A percentile compares a stretch with the other conserved stretches of the same genome.
These are phyloP conservation scores for Andrena praecox DNA, from an alignment of 2,888 invertebrate genomes.

Conservation along the genomic window DNA sequence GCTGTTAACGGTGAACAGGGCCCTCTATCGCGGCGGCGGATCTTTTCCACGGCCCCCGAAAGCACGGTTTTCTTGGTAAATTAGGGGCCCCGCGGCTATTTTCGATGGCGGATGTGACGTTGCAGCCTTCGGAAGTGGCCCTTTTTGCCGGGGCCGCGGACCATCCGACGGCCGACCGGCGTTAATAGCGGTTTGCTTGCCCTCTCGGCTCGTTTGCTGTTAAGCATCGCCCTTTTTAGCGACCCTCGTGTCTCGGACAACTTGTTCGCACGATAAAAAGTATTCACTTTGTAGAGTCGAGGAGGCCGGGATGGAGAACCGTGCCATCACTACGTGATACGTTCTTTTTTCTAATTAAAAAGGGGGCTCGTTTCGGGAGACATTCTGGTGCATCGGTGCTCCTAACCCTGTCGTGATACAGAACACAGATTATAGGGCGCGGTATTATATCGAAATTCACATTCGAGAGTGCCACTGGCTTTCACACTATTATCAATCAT, in stretches of 20 bases:
- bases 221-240: conserved; percentile 48
- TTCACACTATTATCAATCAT: conserved; percentile 9
- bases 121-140: conserved; percentile 77
- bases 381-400: neutral
- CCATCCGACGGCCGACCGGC: conserved; percentile 42
- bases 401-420: neutral
- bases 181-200: conserved; percentile 67
- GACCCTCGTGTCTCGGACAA: conserved; percentile 16
- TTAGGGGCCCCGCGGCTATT: conserved; percentile 74
- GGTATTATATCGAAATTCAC: conserved; percentile 5
- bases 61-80: conserved; percentile 74
- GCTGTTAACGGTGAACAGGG: conserved; percentile 9
- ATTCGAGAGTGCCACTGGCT: neutral
- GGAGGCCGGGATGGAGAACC: conserved; percentile 12
- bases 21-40: conserved; percentile 57
- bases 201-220: conserved; percentile 54
- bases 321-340: conserved; percentile 1
- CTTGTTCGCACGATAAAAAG: conserved; percentile 21
- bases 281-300: conserved; percentile 34
- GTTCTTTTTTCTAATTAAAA: neutral
- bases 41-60: conserved; percentile 67
- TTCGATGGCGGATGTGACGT: conserved; percentile 77
- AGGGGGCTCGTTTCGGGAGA: neutral
- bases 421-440: neutral
- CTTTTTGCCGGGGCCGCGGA: conserved; percentile 70